Evolutionary conservation across 2,113 vertebrate genomes (phyloP).

Genomic region (Euleptes europaea): DNA sequence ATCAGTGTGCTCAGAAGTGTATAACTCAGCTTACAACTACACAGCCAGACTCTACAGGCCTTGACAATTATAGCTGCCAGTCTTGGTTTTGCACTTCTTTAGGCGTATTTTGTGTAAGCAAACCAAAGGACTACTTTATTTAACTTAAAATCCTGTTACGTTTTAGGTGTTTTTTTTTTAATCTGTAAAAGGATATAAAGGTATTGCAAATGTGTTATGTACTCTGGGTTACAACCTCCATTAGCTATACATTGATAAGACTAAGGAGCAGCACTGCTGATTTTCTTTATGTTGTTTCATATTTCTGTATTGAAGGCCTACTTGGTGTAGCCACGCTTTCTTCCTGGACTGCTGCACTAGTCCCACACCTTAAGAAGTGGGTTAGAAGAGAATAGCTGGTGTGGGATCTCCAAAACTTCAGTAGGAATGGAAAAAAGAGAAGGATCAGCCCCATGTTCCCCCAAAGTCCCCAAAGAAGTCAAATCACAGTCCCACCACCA

Average conservation of each 20-base stretch:
- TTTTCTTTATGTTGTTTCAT: no score
- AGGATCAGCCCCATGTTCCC: not conserved
- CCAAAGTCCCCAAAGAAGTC: not conserved
- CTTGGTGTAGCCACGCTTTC: not conserved
- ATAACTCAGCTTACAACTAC: no score
- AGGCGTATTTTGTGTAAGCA: not conserved
- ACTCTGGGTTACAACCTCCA: not conserved
- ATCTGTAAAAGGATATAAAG: not conserved
- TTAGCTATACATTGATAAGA: no score
- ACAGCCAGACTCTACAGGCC: not conserved
- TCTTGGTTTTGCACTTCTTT: not conserved
- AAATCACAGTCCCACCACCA: not conserved
- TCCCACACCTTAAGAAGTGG: not conserved
- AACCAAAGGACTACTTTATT: not conserved
- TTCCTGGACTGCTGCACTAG: not conserved
- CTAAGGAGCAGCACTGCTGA: not conserved
- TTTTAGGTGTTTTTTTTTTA: no score
- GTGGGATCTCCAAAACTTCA: not conserved
- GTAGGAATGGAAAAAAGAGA: not conserved
- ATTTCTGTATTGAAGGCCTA: not conserved
- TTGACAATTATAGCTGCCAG: constrained; percentile 7
- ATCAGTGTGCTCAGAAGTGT: no score
- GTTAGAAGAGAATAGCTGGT: not conserved
- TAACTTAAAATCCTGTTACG: not conserved
- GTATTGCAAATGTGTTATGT: no score